phyloP scores from a whole-genome alignment of 2,113 vertebrate genomes.

The Lampris megalopsis region DNA sequence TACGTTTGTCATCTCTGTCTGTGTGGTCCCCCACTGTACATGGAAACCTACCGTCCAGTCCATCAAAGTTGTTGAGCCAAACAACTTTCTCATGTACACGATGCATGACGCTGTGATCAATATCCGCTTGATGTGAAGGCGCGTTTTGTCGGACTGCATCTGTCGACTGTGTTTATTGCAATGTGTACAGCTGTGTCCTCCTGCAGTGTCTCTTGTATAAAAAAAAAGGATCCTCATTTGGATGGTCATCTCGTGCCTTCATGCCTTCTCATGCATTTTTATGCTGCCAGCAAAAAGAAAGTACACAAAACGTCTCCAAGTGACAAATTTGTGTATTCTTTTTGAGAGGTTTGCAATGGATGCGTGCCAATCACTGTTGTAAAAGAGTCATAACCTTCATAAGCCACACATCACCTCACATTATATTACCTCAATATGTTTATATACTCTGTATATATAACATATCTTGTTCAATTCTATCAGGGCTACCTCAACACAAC shows the following conservation, averaged over 20 bases:
- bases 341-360: conserved; percentile 88
- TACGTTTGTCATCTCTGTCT: conserved; percentile 92
- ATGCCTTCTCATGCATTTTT: conserved; percentile 55
- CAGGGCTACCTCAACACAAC: conserved; percentile 49
- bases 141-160: conserved; percentile 43
- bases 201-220: conserved; percentile 31
- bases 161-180: conserved; percentile 51
- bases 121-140: conserved; percentile 63
- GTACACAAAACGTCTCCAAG: conserved; percentile 82
- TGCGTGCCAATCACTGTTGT: conserved; percentile 75
- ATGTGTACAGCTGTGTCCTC: conserved; percentile 52
- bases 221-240: conserved; percentile 34
- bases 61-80: conserved; percentile 88
- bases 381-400: conserved; percentile 59
- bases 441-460: conserved; percentile 83
- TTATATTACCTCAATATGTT: conserved; percentile 75
- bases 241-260: conserved; percentile 56
- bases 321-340: conserved; percentile 85
- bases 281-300: conserved; percentile 76
- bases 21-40: conserved; percentile 93
- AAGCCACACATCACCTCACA: conserved; percentile 41
- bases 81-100: conserved; percentile 91
- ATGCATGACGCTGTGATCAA: conserved; percentile 90
- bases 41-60: conserved; percentile 88
- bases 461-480: conserved; percentile 76